Evolutionary conservation across 2,888 invertebrate species (phyloP).

Genomic region (Danaus chrysippus): DNA sequence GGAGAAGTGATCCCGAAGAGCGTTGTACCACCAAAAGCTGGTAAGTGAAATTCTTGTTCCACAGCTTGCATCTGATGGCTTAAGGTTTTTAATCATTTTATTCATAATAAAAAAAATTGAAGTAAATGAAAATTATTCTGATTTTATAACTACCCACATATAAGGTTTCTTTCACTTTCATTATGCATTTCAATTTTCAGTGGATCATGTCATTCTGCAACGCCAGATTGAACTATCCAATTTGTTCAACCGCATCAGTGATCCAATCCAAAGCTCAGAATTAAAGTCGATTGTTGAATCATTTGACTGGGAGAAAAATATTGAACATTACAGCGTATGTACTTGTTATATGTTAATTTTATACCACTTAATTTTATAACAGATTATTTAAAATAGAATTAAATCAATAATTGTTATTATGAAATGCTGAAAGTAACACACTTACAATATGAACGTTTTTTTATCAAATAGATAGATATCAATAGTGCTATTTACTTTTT

Average conservation of each 20-base stretch:
- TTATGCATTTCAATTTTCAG: slow-evolving; percentile 48
- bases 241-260: slow-evolving; percentile 75
- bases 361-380: neutral
- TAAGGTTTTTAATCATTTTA: too few species aligned
- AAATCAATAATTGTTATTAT: neutral
- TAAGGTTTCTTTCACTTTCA: neutral
- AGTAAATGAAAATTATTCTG: too few species aligned
- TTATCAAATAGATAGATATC: neutral
- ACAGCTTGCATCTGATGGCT: too few species aligned
- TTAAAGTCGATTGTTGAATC: slow-evolving; percentile 66
- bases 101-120: too few species aligned
- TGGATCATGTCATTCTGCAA: slow-evolving; percentile 66
- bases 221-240: slow-evolving; percentile 65
- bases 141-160: neutral
- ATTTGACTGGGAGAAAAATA: slow-evolving; percentile 74
- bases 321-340: slow-evolving; percentile 70
- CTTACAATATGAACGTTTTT: too few species aligned
- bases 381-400: neutral
- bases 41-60: slow-evolving; percentile 45
- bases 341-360: neutral
- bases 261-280: slow-evolving; percentile 77
- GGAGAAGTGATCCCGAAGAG: slow-evolving; percentile 3
- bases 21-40: slow-evolving; percentile 45
- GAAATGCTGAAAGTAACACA: too few species aligned
- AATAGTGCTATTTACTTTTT: neutral